Percentiles rank a stretch among this genome's conserved stretches.
These are phyloP conservation scores for Diplosoma virens DNA, from an alignment of 23 tunicate species.

Conservation along the genomic window DNA sequence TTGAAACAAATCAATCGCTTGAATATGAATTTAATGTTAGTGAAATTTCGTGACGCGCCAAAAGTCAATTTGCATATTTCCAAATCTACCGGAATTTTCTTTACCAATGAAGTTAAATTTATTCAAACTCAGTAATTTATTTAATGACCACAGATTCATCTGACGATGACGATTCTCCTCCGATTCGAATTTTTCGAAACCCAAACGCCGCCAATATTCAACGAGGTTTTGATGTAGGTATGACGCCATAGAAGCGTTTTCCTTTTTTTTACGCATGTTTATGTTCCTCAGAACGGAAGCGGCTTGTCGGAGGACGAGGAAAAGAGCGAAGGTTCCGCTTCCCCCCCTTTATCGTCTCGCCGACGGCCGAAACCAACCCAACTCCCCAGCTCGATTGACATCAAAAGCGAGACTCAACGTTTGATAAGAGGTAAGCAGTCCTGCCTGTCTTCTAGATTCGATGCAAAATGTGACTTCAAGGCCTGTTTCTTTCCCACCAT, in stretches of 20 bases:
- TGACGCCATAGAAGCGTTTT: too few relatives aligned
- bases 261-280: too few relatives aligned
- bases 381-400: constrained; percentile 38
- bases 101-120: too few relatives aligned
- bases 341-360: neutral
- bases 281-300: constrained; percentile 4
- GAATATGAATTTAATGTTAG: too few relatives aligned
- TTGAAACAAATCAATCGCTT: too few relatives aligned
- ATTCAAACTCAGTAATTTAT: too few relatives aligned
- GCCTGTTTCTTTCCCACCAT: too few relatives aligned
- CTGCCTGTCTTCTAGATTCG: neutral
- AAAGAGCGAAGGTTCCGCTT: neutral
- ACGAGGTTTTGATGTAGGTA: constrained; percentile 24
- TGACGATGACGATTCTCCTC: constrained; percentile 63
- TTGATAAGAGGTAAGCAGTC: constrained; percentile 50
- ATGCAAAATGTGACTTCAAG: too few relatives aligned
- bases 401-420: constrained; percentile 88
- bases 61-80: too few relatives aligned
- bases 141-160: too few relatives aligned
- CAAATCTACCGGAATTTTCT: too few relatives aligned
- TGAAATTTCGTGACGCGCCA: too few relatives aligned
- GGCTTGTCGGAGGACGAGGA: constrained; percentile 28
- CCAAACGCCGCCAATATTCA: constrained; percentile 13
- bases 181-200: constrained; percentile 70
- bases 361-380: constrained; percentile 12